Base-by-base conservation (phyloP, 1,140 invertebrate species). In the Drosophila navojoa region DNA sequence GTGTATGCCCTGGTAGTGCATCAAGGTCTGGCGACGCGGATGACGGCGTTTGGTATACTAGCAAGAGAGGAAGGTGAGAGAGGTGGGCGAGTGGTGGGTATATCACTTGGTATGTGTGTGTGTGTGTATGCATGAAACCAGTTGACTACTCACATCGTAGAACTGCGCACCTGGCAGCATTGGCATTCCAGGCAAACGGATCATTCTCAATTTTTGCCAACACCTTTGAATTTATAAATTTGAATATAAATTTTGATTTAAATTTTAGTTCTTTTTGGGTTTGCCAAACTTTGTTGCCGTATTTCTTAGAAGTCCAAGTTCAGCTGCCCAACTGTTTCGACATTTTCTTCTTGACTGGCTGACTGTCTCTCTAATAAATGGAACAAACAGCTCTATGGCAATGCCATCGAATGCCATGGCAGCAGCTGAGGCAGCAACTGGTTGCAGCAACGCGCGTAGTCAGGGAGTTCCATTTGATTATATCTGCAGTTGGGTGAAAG, bases 1-100 rank as follows among this genome's bases (percentile, higher is more conserved):
- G 76, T 69, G 92, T 27, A 93, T 94, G 45, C 93, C 92, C 66
- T 91, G 81, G 15, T 84, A 90, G 49, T 90, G 89, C 84, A 91
- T 90, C n/a, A 91, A 38, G 0, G 76, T 79, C 42, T 92, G 91
- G 11, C 78, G 75, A 2, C 82, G 93, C 42, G 94, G 93, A 92
- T 95, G 95, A 66, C 92, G 93, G 2, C 92, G 93, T 81, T 93
- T 92, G 16, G 93, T 93, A 38, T 94, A 91, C 94, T 95, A 70
- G 3, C 13, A 19, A 16, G 6, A 52, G 1, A 49, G 16, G 15
- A 1, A 11, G 2, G 7, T 3, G 2, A 9, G n/a, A 7, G 53
- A 11, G 50, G 4, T 7, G 6, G 6, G 29, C 6, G 29, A 5
- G 7, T 32, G 9, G 32, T 1, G 32, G 5, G 10, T 32, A 32